phyloP scores from a whole-genome alignment of 2,888 invertebrate genomes.

The Caenorhabditis virilis region DNA sequence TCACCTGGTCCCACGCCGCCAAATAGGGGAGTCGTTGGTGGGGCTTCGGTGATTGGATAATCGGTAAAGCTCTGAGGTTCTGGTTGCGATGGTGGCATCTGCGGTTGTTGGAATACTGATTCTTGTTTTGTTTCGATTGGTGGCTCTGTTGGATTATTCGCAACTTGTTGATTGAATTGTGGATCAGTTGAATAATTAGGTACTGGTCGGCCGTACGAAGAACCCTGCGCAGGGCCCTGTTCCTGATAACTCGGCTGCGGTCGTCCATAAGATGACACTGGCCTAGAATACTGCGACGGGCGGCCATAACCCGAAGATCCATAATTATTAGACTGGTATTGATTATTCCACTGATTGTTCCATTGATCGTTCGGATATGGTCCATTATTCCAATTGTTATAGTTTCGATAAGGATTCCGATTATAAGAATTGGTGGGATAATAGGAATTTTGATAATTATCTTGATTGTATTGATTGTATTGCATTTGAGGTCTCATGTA shows the following conservation, averaged over 20 bases:
- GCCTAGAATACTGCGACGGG: conserved; percentile 12
- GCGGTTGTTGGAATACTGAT: conserved; percentile 1
- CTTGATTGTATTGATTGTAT: too few species aligned
- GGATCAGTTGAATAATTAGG: too few species aligned
- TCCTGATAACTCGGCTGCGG: conserved; percentile 21
- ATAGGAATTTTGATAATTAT: conserved; percentile 18
- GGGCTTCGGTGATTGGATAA: conserved; percentile 1
- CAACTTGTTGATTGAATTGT: conserved; percentile 13
- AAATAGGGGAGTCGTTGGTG: conserved; percentile 15
- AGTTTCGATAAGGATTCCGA: conserved; percentile 9
- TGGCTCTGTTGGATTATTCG: conserved; percentile 1
- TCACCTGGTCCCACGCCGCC: conserved; percentile 32
- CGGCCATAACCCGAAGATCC: conserved; percentile 19
- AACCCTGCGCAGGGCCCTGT: too few species aligned
- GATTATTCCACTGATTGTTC: conserved; percentile 12
- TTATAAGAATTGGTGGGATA: conserved; percentile 5
- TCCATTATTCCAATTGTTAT: conserved; percentile 6
- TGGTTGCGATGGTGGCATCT: conserved; percentile 2
- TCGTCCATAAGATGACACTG: conserved; percentile 21
- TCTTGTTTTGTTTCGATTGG: background rate
- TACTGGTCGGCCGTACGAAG: conserved; percentile 29
- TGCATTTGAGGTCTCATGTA: too few species aligned
- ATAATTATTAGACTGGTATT: conserved; percentile 12
- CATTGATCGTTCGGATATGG: too few species aligned
- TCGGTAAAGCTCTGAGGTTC: too few species aligned